Base-by-base conservation (phyloP, 2,797 vertebrate species). In the Mycteria americana region DNA sequence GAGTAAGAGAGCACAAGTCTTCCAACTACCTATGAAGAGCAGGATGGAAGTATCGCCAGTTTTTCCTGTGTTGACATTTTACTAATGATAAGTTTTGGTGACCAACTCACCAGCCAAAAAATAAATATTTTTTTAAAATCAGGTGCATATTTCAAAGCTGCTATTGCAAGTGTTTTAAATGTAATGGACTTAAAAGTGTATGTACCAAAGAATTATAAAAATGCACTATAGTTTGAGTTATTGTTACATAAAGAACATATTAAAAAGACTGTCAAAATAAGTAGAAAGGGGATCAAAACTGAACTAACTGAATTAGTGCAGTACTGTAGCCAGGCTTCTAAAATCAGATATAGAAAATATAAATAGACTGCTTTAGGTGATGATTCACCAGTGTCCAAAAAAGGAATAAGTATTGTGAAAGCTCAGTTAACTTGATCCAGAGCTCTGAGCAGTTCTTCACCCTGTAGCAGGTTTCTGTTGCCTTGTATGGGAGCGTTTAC, bases 391-490 rank as follows among this genome's bases (percentile, higher is more conserved):
- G 98, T 99, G 99, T 99, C 98, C 98, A 98, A 98, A 98, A 98
- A 98, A 98, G 98, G 98, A 98, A 98, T 98, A 98, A 98, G 95
- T 97, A 98, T 94, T 95, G 97, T 97, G 97, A 98, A 97, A 97
- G 95, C 98, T 99, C 98, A 99, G 98, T 99, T 99, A 98, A 99
- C 98, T 98, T 99, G 99, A 99, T 99, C 99, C 98, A 99, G 98
- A 95, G 99, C 99, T 96, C 98, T 98, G 97, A 99, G 98, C 93
- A 99, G 98, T 94, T 99, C 99, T 98, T 99, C 99, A 39, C 99
- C 99, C 98, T 99, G 99, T 93, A 99, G 98, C 97, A 99, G 98
- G 98, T 98, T 99, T 98, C 99, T 99, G 89, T 99, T 99, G 85
- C 98, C 99, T 98, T 99, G 99, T 94, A 99, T 85, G 62, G 99